These are phyloP conservation scores for Asteroscopus sphinx DNA, from an alignment of 2,888 invertebrate genomes.

Conservation along the genomic window DNA sequence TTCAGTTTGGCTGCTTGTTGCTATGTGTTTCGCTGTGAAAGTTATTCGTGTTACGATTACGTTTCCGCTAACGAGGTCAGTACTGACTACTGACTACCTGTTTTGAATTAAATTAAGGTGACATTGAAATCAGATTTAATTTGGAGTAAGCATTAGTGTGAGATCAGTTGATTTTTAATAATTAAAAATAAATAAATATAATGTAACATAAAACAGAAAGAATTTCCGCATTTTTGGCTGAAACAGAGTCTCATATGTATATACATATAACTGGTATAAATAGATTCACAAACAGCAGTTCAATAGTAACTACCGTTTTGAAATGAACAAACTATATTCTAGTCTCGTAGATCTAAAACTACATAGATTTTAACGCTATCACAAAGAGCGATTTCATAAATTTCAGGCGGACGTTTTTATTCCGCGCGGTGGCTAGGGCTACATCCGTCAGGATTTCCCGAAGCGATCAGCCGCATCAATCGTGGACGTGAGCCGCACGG, in stretches of 20 bases:
- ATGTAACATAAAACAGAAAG: too few relatives aligned
- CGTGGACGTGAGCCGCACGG: constrained; percentile 49
- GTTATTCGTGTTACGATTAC: constrained; percentile 39
- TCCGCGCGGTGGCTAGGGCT: constrained; percentile 59
- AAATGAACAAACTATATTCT: constrained; percentile 2
- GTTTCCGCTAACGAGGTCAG: constrained; percentile 53
- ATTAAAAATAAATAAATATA: background rate
- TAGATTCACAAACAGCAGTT: background rate
- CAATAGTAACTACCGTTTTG: too few relatives aligned
- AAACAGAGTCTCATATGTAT: too few relatives aligned
- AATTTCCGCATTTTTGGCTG: too few relatives aligned
- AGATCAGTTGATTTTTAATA: too few relatives aligned
- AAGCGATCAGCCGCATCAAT: constrained; percentile 57
- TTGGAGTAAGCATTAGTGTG: constrained; percentile 7
- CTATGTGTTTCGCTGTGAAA: constrained; percentile 41
- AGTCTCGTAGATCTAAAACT: constrained; percentile 12
- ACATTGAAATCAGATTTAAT: constrained; percentile 46
- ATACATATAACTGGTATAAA: too few relatives aligned
- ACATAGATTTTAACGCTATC: constrained; percentile 49
- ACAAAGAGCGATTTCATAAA: constrained; percentile 72
- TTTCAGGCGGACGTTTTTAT: constrained; percentile 66
- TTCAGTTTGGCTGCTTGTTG: constrained; percentile 26
- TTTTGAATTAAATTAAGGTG: constrained; percentile 43
- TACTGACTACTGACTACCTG: constrained; percentile 39
- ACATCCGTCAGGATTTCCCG: constrained; percentile 61